These are phyloP conservation scores for Phenacoccus solenopsis DNA, from an alignment of 1,140 invertebrate genomes.

Conservation along the genomic window DNA sequence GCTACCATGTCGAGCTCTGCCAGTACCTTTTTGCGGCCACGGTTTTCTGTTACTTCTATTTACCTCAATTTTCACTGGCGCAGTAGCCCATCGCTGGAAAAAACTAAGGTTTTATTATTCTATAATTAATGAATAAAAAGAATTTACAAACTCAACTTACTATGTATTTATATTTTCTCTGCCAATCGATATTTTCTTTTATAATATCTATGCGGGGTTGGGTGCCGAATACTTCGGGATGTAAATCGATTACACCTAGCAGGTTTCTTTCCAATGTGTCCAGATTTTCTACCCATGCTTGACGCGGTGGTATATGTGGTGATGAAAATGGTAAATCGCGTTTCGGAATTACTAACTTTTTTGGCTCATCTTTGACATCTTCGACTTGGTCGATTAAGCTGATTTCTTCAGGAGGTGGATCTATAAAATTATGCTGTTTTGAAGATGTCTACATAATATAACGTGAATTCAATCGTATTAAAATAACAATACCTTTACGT, in stretches of 20 bases:
- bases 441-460: too few relatives aligned
- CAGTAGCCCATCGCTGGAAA: constrained; percentile 38
- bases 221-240: constrained; percentile 73
- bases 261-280: constrained; percentile 65
- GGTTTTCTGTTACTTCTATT: constrained; percentile 79
- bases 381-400: not conserved
- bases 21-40: constrained; percentile 86
- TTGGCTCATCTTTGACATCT: not conserved
- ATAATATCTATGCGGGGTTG: constrained; percentile 81
- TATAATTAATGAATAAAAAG: not conserved
- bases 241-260: constrained; percentile 69
- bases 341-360: not conserved
- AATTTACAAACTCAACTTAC: constrained; percentile 36
- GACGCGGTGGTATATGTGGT: constrained; percentile 33
- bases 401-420: not conserved
- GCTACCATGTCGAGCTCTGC: constrained; percentile 79
- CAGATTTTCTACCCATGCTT: constrained; percentile 88
- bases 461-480: too few relatives aligned
- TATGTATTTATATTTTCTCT: constrained; percentile 67
- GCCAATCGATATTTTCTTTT: constrained; percentile 79
- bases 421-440: too few relatives aligned
- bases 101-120: constrained; percentile 24
- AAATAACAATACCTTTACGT: not conserved
- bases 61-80: constrained; percentile 67
- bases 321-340: not conserved